These are phyloP conservation scores for Perca schrenkii DNA, from an alignment of 2,113 vertebrate genomes.

Conservation along the genomic window DNA sequence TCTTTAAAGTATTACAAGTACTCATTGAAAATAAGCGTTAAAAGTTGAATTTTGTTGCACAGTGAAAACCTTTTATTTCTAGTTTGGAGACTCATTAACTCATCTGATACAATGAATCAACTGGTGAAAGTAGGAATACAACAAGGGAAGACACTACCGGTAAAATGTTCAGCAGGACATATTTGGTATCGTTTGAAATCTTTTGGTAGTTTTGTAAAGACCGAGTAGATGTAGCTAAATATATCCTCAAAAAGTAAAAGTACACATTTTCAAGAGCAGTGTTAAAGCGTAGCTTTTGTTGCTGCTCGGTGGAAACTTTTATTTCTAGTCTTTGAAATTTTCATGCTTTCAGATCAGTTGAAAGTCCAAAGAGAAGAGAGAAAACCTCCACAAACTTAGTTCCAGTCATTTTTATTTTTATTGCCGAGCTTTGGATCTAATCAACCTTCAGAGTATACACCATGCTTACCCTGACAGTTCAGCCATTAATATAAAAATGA, in stretches of 20 bases:
- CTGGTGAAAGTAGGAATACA: background rate
- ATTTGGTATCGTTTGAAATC: background rate
- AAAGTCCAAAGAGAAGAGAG: conserved; percentile 3
- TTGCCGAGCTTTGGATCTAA: conserved; percentile 13
- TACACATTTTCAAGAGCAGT: background rate
- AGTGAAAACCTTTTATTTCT: background rate
- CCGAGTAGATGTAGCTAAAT: too few relatives aligned
- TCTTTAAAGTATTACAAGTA: background rate
- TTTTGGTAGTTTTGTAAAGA: background rate
- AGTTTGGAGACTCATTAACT: too few relatives aligned
- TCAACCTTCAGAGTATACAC: conserved; percentile 29
- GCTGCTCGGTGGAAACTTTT: background rate
- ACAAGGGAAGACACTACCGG: background rate
- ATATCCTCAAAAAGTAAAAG: too few relatives aligned
- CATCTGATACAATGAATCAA: background rate
- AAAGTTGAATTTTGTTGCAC: background rate
- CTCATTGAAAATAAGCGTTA: background rate
- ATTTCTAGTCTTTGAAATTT: background rate
- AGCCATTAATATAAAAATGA: conserved; percentile 36
- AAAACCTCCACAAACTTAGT: background rate
- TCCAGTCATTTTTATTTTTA: conserved; percentile 34
- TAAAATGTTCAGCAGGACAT: too few relatives aligned
- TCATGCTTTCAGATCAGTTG: background rate
- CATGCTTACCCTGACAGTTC: background rate
- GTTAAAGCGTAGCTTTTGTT: too few relatives aligned